Evolutionary conservation across 2,888 invertebrate genomes (phyloP).

Genomic region (Petrophora chlorosata): DNA sequence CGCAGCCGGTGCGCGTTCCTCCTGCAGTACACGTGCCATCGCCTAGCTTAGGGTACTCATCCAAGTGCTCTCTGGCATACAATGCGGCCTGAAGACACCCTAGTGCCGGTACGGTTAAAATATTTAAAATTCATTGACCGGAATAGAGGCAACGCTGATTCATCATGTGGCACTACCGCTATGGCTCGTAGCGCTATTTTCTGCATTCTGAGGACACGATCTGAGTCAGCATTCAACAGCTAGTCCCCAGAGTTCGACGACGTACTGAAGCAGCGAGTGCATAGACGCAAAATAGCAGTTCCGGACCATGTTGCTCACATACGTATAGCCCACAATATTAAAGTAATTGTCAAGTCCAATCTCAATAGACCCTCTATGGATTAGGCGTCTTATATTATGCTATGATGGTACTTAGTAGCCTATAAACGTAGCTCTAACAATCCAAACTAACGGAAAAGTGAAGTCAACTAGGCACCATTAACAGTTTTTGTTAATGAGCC

Average conservation of each 20-base stretch:
- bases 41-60: not conserved
- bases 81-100: not conserved
- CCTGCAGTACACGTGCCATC: not conserved
- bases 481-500: conserved; percentile 50
- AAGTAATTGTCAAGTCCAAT: no score
- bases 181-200: not conserved
- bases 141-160: not conserved
- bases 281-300: not conserved
- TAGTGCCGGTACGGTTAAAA: not conserved
- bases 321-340: no score
- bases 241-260: not conserved
- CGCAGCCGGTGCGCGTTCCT: not conserved
- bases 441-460: conserved; percentile 4
- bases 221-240: not conserved
- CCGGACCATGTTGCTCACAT: not conserved
- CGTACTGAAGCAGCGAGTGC: not conserved
- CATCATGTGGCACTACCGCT: not conserved
- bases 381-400: no score
- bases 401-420: no score
- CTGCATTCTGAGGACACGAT: not conserved
- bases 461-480: conserved; percentile 10
- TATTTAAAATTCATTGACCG: not conserved
- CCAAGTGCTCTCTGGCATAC: not conserved
- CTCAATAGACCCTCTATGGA: no score
- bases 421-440: not conserved